A percentile compares a stretch with the other conserved stretches of the same genome.
Conservation (phyloP, 2,113 vertebrate species). For the Xiphorhynchus elegans region DNA sequence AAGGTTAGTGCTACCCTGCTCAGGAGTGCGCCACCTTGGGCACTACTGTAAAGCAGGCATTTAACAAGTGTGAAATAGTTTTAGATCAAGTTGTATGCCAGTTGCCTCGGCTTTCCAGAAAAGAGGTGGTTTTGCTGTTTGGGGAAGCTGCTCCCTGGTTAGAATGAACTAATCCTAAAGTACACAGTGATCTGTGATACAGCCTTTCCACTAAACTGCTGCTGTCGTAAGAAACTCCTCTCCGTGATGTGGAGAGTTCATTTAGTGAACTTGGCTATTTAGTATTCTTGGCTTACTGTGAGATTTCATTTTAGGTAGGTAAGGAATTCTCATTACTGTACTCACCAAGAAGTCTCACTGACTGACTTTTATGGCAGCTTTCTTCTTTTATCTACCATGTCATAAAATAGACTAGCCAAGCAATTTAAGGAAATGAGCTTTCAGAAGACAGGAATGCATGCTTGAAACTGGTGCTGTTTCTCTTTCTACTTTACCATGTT, state of each 20-base stretch:
- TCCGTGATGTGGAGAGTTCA: not conserved
- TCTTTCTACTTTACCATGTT: not conserved
- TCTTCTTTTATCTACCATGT: not conserved
- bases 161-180: not conserved
- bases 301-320: not conserved
- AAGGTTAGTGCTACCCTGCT: not conserved
- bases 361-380: not conserved
- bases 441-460: not conserved
- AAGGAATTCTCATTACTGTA: not conserved
- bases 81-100: not conserved
- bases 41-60: not conserved
- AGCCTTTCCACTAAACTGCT: not conserved
- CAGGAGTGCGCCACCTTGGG: not conserved
- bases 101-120: not conserved
- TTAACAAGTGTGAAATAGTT: not conserved
- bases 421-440: not conserved
- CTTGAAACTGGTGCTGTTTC: not conserved
- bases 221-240: not conserved
- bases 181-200: not conserved
- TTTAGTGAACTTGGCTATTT: not conserved
- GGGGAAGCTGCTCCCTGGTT: not conserved
- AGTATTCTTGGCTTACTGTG: not conserved
- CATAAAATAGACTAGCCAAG: not conserved
- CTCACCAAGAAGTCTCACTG: not conserved
- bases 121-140: not conserved